Evolutionary conservation across 2,888 invertebrate genomes (phyloP).

Genomic region (Chalcis sispes): DNA sequence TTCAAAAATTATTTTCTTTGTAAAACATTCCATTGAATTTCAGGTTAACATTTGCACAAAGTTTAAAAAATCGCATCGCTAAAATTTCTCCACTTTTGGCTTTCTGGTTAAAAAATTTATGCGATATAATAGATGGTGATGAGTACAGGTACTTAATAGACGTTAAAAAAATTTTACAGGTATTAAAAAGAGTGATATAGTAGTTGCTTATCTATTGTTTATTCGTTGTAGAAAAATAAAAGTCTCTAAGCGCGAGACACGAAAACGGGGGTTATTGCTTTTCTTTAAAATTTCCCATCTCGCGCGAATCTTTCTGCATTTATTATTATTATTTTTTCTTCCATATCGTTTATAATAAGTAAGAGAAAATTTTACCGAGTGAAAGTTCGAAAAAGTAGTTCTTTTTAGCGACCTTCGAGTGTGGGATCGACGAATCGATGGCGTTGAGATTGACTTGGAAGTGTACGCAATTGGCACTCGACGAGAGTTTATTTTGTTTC

Average conservation of each 20-base stretch:
- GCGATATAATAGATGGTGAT: conserved; percentile 8
- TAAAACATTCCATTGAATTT: too few relatives aligned
- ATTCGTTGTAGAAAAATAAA: conserved; percentile 60
- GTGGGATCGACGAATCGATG: conserved; percentile 57
- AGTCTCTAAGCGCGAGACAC: conserved; percentile 53
- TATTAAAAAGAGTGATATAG: conserved; percentile 41
- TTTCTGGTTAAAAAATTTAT: conserved; percentile 12
- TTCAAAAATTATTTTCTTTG: conserved; percentile 9
- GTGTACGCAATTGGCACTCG: conserved; percentile 57
- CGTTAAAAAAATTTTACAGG: conserved; percentile 33
- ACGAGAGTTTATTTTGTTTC: conserved; percentile 42
- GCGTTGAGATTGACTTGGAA: conserved; percentile 56
- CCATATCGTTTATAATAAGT: conserved; percentile 26
- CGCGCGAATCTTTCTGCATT: conserved; percentile 20
- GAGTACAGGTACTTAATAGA: conserved; percentile 41
- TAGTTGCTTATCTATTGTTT: conserved; percentile 55
- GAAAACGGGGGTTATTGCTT: conserved; percentile 56
- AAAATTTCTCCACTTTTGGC: conserved; percentile 34
- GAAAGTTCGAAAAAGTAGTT: conserved; percentile 29
- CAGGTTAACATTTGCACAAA: not conserved
- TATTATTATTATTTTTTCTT: conserved; percentile 24
- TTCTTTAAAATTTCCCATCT: conserved; percentile 40
- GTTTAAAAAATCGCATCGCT: conserved; percentile 9
- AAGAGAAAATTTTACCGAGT: conserved; percentile 40
- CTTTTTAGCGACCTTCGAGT: conserved; percentile 50